These are phyloP conservation scores for Polyommatus iphigenia DNA, from an alignment of 2,888 invertebrate genomes.

Conservation along the genomic window DNA sequence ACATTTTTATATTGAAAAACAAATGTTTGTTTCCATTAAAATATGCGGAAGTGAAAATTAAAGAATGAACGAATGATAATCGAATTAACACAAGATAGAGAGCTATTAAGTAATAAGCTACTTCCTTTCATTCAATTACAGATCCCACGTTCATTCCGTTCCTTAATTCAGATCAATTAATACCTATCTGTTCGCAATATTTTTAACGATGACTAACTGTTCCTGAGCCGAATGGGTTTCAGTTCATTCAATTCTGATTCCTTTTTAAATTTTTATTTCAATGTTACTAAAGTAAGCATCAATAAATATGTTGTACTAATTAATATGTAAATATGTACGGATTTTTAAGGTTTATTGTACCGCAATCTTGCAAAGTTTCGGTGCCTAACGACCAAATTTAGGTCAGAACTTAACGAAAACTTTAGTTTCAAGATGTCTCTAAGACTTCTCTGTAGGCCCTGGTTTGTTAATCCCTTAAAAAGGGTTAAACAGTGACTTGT, in stretches of 20 bases:
- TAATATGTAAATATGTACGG: neutral
- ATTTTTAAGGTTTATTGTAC: neutral
- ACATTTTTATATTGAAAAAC: conserved; percentile 4
- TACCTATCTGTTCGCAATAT: conserved; percentile 38
- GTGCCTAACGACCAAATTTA: neutral
- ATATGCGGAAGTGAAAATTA: neutral
- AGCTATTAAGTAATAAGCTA: conserved; percentile 35
- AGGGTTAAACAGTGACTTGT: conserved; percentile 1
- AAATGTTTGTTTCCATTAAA: conserved; percentile 19
- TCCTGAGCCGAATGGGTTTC: neutral
- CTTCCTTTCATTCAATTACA: conserved; percentile 48
- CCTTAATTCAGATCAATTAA: conserved; percentile 60
- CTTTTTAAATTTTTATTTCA: neutral
- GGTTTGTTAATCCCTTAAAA: neutral
- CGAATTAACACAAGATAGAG: conserved; percentile 20
- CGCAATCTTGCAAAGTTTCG: neutral
- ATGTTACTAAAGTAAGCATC: too few relatives aligned
- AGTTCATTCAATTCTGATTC: conserved; percentile 35
- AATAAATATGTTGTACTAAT: neutral
- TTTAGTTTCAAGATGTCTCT: neutral
- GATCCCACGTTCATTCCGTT: conserved; percentile 50
- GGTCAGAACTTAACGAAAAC: neutral
- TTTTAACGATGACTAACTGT: conserved; percentile 36
- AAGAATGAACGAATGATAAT: conserved; percentile 1
- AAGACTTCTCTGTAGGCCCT: neutral